Percentiles rank a stretch among this genome's conserved stretches.
phyloP scores from a whole-genome alignment of 2,113 vertebrate species.

The Cygnus atratus region DNA sequence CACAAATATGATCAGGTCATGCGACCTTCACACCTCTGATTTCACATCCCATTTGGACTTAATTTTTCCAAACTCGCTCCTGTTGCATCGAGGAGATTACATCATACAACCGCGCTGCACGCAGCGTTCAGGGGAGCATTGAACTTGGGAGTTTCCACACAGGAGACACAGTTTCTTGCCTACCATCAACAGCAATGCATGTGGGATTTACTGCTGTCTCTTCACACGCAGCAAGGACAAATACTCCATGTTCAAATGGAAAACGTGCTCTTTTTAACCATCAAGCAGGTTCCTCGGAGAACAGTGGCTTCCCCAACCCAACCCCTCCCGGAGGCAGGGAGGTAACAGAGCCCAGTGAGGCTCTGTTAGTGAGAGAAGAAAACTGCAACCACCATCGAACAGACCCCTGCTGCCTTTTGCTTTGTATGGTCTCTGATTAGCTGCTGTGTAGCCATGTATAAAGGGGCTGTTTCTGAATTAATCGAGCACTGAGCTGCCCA shows the following conservation, averaged over 20 bases:
- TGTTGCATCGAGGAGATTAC: not conserved
- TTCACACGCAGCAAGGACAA: not conserved
- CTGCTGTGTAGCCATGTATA: not conserved
- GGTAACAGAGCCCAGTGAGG: not conserved
- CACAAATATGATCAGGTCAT: fast-evolving
- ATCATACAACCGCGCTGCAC: not conserved
- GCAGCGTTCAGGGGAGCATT: not conserved
- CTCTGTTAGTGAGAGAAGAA: not conserved
- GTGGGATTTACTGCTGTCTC: not conserved
- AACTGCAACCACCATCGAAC: not conserved
- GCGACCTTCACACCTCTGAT: fast-evolving
- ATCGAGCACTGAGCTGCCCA: fast-evolving
- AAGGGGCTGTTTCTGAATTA: not conserved
- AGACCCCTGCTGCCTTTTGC: not conserved
- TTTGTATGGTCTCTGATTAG: not conserved
- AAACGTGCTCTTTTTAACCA: not conserved
- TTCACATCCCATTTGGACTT: fast-evolving
- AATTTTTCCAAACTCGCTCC: not conserved
- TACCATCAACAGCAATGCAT: not conserved
- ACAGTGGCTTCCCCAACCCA: not conserved
- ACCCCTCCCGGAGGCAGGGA: not conserved
- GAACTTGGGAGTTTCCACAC: not conserved
- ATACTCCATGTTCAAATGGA: not conserved
- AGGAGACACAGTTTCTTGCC: not conserved
- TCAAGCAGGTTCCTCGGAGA: not conserved